Conservation (phyloP, 2,113 vertebrate species). For the Edolisoma coerulescens region DNA sequence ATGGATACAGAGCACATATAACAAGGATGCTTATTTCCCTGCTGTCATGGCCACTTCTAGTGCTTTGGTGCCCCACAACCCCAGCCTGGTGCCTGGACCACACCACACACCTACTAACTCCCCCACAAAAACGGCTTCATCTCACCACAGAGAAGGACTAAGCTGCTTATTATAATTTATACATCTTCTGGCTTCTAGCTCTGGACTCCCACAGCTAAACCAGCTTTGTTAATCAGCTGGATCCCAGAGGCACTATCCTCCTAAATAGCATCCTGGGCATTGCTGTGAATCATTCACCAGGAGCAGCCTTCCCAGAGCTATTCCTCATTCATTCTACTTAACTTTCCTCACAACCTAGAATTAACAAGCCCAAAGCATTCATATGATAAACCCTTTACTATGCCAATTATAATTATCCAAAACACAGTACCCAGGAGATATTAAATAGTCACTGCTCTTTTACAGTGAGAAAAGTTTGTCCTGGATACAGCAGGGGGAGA, state of each 20-base stretch:
- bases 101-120: background rate
- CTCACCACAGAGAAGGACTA: background rate
- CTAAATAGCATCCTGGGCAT: background rate
- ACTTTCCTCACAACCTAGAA: background rate
- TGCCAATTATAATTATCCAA: background rate
- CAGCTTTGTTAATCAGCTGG: slow-evolving; percentile 22
- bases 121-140: background rate
- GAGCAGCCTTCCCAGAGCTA: background rate
- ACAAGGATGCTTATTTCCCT: background rate
- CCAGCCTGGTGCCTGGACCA: fast-evolving
- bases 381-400: background rate
- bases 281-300: background rate
- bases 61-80: background rate
- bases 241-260: slow-evolving; percentile 14
- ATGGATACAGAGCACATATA: background rate
- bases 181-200: background rate
- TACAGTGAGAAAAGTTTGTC: background rate
- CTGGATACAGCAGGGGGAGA: background rate
- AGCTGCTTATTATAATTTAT: background rate
- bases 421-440: background rate
- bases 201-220: slow-evolving; percentile 8
- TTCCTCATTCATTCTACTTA: background rate
- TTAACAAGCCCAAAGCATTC: background rate
- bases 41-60: background rate
- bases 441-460: background rate